phyloP scores from a whole-genome alignment of 2,113 vertebrate species.

The Amazona guildingii region DNA sequence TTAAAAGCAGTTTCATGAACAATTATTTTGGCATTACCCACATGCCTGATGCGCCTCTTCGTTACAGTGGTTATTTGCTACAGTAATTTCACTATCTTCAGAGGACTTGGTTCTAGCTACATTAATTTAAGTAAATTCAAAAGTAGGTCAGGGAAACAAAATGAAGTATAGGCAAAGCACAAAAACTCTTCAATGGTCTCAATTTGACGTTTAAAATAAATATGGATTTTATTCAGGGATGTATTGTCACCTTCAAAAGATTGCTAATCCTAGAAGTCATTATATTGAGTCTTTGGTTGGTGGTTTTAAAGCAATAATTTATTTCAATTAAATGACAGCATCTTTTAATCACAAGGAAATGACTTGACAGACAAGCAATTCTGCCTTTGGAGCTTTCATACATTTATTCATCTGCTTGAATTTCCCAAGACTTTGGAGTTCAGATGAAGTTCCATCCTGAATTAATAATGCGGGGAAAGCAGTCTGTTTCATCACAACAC shows the following conservation, averaged over 20 bases:
- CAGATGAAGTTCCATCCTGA: neutral
- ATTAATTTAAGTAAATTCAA: slow-evolving; percentile 31
- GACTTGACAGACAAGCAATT: slow-evolving; percentile 46
- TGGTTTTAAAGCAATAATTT: slow-evolving; percentile 51
- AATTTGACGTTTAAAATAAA: slow-evolving; percentile 40
- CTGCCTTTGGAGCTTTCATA: slow-evolving; percentile 30
- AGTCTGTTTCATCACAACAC: neutral
- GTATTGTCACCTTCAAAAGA: slow-evolving; percentile 24
- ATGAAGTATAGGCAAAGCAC: neutral
- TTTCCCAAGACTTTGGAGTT: slow-evolving; percentile 29
- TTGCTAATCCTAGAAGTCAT: slow-evolving; percentile 36
- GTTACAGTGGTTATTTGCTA: neutral
- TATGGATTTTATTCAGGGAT: slow-evolving; percentile 19
- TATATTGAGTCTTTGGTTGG: neutral
- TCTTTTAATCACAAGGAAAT: slow-evolving; percentile 58
- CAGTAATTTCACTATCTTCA: slow-evolving; percentile 22
- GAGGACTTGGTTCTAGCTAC: neutral
- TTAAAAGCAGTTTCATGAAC: neutral
- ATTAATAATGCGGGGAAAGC: neutral
- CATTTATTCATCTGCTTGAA: slow-evolving; percentile 40
- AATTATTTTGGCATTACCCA: neutral
- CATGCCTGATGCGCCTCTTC: neutral
- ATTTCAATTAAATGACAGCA: slow-evolving; percentile 63
- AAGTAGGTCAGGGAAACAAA: slow-evolving; percentile 31
- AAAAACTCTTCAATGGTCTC: slow-evolving; percentile 22